Base-by-base conservation (phyloP, 2,113 vertebrate species). In the Clarias gariepinus region DNA sequence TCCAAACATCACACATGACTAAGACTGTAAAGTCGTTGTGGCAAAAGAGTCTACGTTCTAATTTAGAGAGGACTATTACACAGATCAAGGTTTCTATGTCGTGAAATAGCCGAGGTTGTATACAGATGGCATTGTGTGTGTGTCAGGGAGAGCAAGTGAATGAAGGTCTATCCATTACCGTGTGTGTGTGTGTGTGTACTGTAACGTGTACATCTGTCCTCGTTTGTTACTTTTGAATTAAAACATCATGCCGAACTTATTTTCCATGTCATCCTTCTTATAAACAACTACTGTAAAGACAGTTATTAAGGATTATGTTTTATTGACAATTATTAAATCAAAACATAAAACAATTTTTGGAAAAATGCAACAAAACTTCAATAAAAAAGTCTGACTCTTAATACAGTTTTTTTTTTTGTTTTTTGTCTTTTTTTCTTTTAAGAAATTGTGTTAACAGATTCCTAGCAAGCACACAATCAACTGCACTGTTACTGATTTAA, bases 201-300 rank as follows among this genome's bases (percentile, higher is more conserved):
- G 47, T 47, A 47, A 47, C 7, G 47, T 78, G 30, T 69, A 80
- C 68, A 69, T 57, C n/a, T 80, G 74, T 19, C 57, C 21, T 55
- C 28, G 52, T 80, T 85, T 85, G 63, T 57, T 85, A 80, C 52
- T 69, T 80, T 80, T 68, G 41, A 73, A 79, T 85, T 57, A 85
- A 85, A 77, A 25, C 11, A 7, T 55, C 84, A 85, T 68, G 9
- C 23, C 61, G 68, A 68, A 15, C 7, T 23, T n/a, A 28, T 23
- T 58, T 69, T 57, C 6, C 16, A 52, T 61, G 18, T 18, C 30
- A 18, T 30, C 19, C 30, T 71, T n/a, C 10, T 69, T 60, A 41
- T 7, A 33, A 4, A 80, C 21, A 58, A 79, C 5, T 3, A 12
- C 21, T 10, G 47, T 47, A 28, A 12, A 83, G 12, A 21, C 13